These are phyloP conservation scores for Cololabis saira DNA, from an alignment of 2,113 vertebrate species.

Conservation along the genomic window DNA sequence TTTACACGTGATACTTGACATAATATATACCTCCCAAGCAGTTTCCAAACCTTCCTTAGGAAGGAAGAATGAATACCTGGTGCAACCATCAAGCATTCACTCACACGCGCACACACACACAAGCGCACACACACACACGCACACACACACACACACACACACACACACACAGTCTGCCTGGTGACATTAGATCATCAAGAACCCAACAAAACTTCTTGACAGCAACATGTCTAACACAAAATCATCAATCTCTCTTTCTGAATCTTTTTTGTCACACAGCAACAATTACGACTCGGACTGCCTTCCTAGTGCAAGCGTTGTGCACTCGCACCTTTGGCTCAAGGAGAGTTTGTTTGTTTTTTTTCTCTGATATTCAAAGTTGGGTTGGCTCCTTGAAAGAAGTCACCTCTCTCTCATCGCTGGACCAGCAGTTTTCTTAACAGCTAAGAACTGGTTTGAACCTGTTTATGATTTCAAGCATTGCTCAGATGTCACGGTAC, in stretches of 20 bases:
- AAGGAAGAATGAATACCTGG: too few relatives aligned
- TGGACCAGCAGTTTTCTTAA: not conserved
- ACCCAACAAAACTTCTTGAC: too few relatives aligned
- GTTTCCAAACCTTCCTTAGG: too few relatives aligned
- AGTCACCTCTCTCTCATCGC: slow-evolving; percentile 5
- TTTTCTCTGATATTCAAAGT: too few relatives aligned
- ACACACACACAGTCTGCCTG: too few relatives aligned
- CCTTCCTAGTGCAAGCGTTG: not conserved
- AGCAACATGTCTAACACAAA: not conserved
- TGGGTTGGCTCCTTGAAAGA: not conserved
- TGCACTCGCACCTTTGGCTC: not conserved
- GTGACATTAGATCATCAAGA: too few relatives aligned
- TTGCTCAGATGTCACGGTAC: slow-evolving; percentile 83
- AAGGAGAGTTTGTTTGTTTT: not conserved
- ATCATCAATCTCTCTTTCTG: not conserved
- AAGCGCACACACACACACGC: too few relatives aligned
- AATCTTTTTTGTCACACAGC: slow-evolving; percentile 4
- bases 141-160: too few relatives aligned
- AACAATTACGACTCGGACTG: not conserved
- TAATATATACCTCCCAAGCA: not conserved
- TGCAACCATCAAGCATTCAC: too few relatives aligned
- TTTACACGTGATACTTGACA: not conserved
- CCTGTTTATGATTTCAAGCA: slow-evolving; percentile 12
- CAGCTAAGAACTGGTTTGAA: slow-evolving; percentile 17
- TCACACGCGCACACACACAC: too few relatives aligned